Evolutionary conservation across 2,113 vertebrate genomes (phyloP).

Genomic region (Prochilodus magdalenae): DNA sequence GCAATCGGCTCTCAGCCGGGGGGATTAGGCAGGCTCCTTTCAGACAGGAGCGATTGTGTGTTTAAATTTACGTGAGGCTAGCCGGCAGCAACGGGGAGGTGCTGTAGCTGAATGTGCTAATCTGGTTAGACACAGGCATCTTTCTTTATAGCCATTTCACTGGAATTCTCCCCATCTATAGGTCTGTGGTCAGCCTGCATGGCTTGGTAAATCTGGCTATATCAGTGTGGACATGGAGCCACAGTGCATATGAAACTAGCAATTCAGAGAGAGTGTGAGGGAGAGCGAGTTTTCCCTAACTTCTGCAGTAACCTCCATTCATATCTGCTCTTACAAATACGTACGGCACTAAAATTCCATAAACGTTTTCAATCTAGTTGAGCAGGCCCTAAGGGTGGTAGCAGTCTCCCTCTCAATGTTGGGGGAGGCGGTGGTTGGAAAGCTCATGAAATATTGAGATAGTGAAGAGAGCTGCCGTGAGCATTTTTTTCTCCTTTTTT

Average conservation of each 20-base stretch:
- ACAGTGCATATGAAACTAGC: background rate
- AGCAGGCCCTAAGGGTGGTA: conserved; percentile 28
- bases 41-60: conserved; percentile 67
- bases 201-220: conserved; percentile 11
- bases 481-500: conserved; percentile 40
- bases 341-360: conserved; percentile 29
- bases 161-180: conserved; percentile 62
- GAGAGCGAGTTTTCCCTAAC: background rate
- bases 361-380: conserved; percentile 37
- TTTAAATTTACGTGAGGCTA: conserved; percentile 60
- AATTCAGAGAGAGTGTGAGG: background rate
- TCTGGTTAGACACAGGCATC: conserved; percentile 67
- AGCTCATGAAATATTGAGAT: conserved; percentile 54
- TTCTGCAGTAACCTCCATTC: conserved; percentile 3
- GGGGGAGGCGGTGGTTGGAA: conserved; percentile 35
- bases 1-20: conserved; percentile 62
- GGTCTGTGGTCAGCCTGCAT: conserved; percentile 21
- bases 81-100: conserved; percentile 55
- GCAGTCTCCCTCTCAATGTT: conserved; percentile 30
- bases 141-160: conserved; percentile 61
- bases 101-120: conserved; percentile 64
- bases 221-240: background rate
- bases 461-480: conserved; percentile 31
- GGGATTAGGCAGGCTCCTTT: conserved; percentile 73
- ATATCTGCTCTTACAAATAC: conserved; percentile 24